Conservation (phyloP, 2,888 invertebrate species). For the Drosophila pseudotakahashii region DNA sequence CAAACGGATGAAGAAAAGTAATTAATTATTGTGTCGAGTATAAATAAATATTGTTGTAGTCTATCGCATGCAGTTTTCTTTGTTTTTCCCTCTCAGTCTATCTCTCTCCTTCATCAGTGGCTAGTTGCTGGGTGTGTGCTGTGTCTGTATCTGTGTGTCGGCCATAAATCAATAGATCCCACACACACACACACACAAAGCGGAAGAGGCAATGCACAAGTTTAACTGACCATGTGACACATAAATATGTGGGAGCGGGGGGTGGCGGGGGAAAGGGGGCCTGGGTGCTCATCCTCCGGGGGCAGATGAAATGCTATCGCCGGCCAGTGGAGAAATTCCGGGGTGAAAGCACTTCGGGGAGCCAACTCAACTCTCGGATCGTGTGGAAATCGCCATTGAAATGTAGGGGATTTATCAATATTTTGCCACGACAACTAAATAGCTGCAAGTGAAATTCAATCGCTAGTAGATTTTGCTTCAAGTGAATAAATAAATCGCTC, state of each 20-base stretch:
- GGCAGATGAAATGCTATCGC: constrained; percentile 33
- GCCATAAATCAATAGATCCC: constrained; percentile 43
- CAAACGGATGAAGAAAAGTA: constrained; percentile 55
- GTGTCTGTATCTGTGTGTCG: constrained; percentile 20
- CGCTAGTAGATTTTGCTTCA: too few relatives aligned
- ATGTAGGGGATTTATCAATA: constrained; percentile 24
- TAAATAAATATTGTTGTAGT: constrained; percentile 45
- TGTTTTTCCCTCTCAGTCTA: constrained; percentile 50
- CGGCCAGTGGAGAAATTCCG: not conserved
- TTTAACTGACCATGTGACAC: constrained; percentile 75
- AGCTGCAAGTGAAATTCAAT: constrained; percentile 1
- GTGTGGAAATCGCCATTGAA: constrained; percentile 34
- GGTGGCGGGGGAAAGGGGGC: not conserved
- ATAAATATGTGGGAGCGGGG: constrained; percentile 54
- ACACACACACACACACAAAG: constrained; percentile 16
- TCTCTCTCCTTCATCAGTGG: constrained; percentile 37
- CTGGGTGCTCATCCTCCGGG: constrained; percentile 12
- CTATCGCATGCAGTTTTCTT: constrained; percentile 69
- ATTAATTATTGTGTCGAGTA: constrained; percentile 67
- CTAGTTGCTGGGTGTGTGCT: constrained; percentile 9
- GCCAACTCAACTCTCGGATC: constrained; percentile 26
- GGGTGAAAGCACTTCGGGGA: constrained; percentile 27
- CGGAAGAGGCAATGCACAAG: constrained; percentile 74
- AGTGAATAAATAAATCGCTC: too few relatives aligned
- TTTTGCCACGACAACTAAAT: constrained; percentile 20